Conservation (phyloP, 2,888 invertebrate species). For the Bugulina stolonifera region DNA sequence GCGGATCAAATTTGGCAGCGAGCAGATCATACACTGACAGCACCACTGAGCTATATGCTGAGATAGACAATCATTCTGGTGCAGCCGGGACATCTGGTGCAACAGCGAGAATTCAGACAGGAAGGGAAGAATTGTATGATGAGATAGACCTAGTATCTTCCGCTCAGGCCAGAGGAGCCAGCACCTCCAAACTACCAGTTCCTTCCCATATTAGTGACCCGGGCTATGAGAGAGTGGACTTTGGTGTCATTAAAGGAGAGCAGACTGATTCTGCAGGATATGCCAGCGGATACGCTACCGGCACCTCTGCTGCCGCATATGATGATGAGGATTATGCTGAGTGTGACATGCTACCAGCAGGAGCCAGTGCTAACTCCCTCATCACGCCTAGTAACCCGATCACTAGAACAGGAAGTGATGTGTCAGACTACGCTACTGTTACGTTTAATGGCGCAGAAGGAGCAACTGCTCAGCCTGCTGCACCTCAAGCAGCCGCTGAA, state of each 20-base stretch:
- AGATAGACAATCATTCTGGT: background rate
- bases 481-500: background rate
- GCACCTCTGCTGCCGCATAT: background rate
- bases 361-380: background rate
- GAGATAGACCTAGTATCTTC: background rate
- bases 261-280: background rate
- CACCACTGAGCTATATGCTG: background rate
- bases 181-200: background rate
- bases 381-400: background rate
- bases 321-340: constrained; percentile 23
- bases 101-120: background rate
- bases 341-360: background rate
- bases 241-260: background rate
- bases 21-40: background rate
- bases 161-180: background rate
- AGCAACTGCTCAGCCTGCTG: background rate
- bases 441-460: background rate
- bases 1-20: background rate
- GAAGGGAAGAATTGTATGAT: constrained; percentile 1
- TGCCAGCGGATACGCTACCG: background rate
- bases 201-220: background rate
- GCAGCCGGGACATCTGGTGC: background rate
- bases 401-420: background rate
- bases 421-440: constrained; percentile 11
- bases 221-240: constrained; percentile 1